Percentiles rank a stretch among this genome's conserved stretches.
Conservation (phyloP, 2,113 vertebrate species). For the Trogon melanurus region DNA sequence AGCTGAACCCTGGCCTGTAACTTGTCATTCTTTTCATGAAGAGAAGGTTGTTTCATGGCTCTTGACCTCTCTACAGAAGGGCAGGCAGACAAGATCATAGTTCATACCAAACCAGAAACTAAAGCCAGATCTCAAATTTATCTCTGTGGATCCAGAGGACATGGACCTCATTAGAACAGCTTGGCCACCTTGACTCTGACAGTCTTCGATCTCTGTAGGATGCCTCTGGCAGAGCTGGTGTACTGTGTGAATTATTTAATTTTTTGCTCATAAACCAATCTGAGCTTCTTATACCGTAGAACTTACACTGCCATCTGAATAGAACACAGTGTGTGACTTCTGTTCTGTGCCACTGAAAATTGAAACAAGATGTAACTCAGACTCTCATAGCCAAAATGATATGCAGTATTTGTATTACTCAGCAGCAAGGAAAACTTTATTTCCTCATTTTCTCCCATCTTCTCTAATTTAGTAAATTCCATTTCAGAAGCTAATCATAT, state of each 20-base stretch:
- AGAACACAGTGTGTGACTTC: neutral
- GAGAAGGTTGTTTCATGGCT: neutral
- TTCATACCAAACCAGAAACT: neutral
- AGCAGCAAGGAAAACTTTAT: neutral
- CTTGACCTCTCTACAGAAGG: neutral
- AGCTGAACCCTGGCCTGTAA: neutral
- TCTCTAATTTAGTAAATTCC: constrained; percentile 6
- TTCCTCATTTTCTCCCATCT: neutral
- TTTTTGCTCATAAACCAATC: neutral
- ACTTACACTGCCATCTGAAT: neutral
- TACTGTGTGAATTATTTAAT: neutral
- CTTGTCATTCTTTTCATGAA: neutral
- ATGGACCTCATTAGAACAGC: neutral
- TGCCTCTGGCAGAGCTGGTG: neutral
- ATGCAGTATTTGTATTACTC: neutral
- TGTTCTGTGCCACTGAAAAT: neutral
- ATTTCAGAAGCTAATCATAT: constrained; percentile 23
- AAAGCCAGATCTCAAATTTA: neutral
- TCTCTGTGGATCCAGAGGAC: neutral
- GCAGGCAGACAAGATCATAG: neutral
- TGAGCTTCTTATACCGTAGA: neutral
- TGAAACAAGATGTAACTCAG: neutral
- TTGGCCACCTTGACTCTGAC: neutral
- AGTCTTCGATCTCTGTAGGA: neutral
- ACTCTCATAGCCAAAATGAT: neutral